These are phyloP conservation scores for Centroberyx gerrardi DNA, from an alignment of 2,797 vertebrate species.

Conservation along the genomic window DNA sequence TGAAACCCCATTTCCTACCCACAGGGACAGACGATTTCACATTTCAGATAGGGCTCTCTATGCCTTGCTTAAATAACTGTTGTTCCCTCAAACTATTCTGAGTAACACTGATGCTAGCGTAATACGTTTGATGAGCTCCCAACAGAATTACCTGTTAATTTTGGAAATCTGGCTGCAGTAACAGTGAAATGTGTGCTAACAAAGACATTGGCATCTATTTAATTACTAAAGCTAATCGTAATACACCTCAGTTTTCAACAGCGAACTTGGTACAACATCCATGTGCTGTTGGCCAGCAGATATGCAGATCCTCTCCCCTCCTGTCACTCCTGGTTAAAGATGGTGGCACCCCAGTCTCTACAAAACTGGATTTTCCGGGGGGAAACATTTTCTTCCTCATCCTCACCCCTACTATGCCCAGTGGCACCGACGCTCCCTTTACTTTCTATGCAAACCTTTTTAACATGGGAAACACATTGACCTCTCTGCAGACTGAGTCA, in stretches of 20 bases:
- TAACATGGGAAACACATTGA: slow-evolving; percentile 74
- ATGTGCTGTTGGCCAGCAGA: slow-evolving; percentile 42
- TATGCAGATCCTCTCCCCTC: slow-evolving; percentile 38
- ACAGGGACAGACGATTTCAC: not conserved
- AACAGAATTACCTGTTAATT: slow-evolving; percentile 15
- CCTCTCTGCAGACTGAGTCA: slow-evolving; percentile 77
- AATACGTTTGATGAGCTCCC: slow-evolving; percentile 10
- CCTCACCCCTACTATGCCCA: slow-evolving; percentile 28
- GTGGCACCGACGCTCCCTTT: slow-evolving; percentile 72
- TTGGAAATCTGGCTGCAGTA: slow-evolving; percentile 34
- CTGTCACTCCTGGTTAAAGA: slow-evolving; percentile 33
- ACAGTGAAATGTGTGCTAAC: slow-evolving; percentile 18
- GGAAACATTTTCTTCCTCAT: slow-evolving; percentile 33
- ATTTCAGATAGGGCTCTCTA: slow-evolving; percentile 1
- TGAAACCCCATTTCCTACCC: slow-evolving; percentile 12
- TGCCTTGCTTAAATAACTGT: not conserved
- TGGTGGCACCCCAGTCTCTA: slow-evolving; percentile 1
- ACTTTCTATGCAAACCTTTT: slow-evolving; percentile 88
- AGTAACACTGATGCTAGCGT: not conserved
- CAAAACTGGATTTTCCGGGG: slow-evolving; percentile 10
- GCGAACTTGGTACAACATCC: slow-evolving; percentile 7
- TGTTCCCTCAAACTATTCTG: not conserved
- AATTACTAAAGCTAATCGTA: slow-evolving; percentile 1
- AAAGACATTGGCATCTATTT: slow-evolving; percentile 1
- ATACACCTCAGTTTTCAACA: slow-evolving; percentile 1